phyloP scores from a whole-genome alignment of 2,888 invertebrate species.

The Lucinisca nassula region DNA sequence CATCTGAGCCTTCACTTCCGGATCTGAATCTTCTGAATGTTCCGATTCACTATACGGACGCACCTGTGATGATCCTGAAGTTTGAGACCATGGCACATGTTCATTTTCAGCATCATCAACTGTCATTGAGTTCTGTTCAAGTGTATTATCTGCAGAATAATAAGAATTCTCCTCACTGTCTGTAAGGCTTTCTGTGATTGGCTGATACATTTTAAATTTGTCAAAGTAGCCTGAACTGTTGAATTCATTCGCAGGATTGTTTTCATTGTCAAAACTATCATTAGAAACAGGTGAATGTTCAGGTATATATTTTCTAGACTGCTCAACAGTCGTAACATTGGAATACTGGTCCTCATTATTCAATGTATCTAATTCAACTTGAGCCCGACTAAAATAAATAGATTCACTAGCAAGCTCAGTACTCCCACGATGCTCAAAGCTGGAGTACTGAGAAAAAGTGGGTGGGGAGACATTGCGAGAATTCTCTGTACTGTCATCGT shows the following conservation, averaged over 20 bases:
- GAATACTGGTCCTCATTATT: background rate
- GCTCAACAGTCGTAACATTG: background rate
- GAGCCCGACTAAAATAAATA: slow-evolving; percentile 33
- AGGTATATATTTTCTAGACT: slow-evolving; percentile 20
- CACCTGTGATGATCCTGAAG: background rate
- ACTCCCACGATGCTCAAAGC: slow-evolving; percentile 28
- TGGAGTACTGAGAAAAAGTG: background rate
- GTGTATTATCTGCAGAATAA: slow-evolving; percentile 59
- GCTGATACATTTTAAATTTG: slow-evolving; percentile 63
- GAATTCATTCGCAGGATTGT: background rate
- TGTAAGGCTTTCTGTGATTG: slow-evolving; percentile 69
- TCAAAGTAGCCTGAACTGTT: slow-evolving; percentile 9
- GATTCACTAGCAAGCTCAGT: slow-evolving; percentile 58
- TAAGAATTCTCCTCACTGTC: slow-evolving; percentile 71
- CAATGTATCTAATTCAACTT: background rate
- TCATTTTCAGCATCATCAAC: slow-evolving; percentile 35
- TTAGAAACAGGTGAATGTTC: slow-evolving; percentile 53
- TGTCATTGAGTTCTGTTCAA: slow-evolving; percentile 43
- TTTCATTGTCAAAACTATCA: slow-evolving; percentile 28
- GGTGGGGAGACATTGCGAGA: background rate
- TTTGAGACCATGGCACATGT: slow-evolving; percentile 1
- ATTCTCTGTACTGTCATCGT: slow-evolving; percentile 24
- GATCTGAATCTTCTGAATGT: slow-evolving; percentile 64
- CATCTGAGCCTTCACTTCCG: slow-evolving; percentile 89
- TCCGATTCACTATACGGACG: background rate